A percentile compares a stretch with the other conserved stretches of the same genome.
These are phyloP conservation scores for Vespertilio murinus DNA, from an alignment of 2,797 vertebrate species.

Conservation along the genomic window DNA sequence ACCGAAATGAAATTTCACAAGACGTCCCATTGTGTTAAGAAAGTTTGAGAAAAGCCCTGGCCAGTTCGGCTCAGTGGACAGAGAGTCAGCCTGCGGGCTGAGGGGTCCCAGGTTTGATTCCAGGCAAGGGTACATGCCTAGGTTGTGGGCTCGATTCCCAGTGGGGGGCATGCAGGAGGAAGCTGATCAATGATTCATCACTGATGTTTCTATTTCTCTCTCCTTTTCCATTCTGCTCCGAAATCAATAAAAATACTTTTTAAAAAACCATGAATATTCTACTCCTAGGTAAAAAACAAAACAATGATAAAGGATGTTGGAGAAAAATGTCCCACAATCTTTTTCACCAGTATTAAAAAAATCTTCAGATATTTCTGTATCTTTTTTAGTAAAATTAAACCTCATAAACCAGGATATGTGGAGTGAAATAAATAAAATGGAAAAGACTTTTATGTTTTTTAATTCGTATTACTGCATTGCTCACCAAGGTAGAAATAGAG, in stretches of 20 bases:
- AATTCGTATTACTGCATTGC: background rate
- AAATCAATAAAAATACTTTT: no score
- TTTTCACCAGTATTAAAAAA: background rate
- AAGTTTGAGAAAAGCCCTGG: background rate
- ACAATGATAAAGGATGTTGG: background rate
- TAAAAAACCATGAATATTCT: no score
- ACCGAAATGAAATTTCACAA: slow-evolving; percentile 1
- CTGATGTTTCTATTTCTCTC: no score
- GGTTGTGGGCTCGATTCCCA: no score
- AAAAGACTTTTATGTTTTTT: background rate
- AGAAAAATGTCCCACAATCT: background rate
- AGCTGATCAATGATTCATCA: no score
- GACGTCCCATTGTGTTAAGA: background rate
- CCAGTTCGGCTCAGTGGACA: no score
- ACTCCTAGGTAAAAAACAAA: no score
- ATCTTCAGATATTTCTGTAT: background rate
- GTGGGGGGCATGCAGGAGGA: no score
- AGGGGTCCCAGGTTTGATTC: no score
- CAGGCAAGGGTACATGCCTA: no score
- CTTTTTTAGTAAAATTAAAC: background rate
- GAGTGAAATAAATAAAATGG: background rate
- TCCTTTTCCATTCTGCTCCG: no score
- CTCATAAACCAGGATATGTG: background rate
- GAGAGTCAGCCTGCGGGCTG: no score
- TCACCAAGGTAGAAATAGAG: background rate